Conservation (phyloP, 2,797 vertebrate genomes). For the Alca torda region DNA sequence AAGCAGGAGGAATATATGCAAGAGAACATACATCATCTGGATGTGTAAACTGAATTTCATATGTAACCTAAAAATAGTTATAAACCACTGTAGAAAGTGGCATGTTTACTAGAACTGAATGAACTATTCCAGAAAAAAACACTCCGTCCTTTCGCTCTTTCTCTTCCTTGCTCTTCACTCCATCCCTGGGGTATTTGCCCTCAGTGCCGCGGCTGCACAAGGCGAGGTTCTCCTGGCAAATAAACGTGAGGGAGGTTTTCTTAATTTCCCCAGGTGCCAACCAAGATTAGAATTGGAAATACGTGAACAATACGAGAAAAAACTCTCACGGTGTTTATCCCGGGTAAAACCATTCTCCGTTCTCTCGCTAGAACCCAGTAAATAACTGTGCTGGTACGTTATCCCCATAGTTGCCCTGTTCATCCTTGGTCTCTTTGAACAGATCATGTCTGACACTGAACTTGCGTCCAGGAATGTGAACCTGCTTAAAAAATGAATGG, state of each 20-base stretch:
- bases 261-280: background rate
- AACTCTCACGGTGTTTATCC: background rate
- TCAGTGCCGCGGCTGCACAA: fast-evolving
- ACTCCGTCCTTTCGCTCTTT: background rate
- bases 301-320: background rate
- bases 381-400: background rate
- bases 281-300: background rate
- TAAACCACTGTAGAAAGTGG: background rate
- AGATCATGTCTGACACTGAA: background rate
- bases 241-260: background rate
- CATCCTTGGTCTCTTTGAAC: background rate
- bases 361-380: background rate
- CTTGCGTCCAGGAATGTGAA: background rate
- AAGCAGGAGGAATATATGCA: background rate
- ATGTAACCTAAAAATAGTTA: background rate
- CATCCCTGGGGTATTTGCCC: background rate
- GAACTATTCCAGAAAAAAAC: background rate
- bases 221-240: background rate
- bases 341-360: background rate
- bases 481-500: background rate
- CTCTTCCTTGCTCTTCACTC: background rate
- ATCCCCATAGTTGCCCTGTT: background rate
- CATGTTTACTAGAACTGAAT: background rate
- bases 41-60: background rate
- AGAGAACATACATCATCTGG: background rate